These are phyloP conservation scores for Neodiprion fabricii DNA, from an alignment of 1,140 invertebrate genomes.

Conservation along the genomic window DNA sequence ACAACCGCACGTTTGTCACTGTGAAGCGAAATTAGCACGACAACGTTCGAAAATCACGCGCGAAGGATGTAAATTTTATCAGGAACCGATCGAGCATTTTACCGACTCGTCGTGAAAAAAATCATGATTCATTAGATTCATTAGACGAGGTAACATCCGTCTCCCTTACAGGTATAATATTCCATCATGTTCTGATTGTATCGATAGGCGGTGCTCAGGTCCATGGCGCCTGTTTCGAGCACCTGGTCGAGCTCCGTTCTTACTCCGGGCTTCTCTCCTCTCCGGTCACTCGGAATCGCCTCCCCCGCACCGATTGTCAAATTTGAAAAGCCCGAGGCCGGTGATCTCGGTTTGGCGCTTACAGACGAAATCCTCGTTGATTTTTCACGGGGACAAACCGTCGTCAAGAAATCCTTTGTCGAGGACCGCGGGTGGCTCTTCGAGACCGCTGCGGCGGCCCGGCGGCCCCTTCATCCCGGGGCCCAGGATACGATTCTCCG, in stretches of 20 bases:
- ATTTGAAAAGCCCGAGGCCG: no score
- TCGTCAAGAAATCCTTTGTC: slow-evolving; percentile 54
- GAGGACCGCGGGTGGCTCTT: slow-evolving; percentile 47
- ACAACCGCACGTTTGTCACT: no score
- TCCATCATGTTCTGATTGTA: slow-evolving; percentile 99
- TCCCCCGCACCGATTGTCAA: no score
- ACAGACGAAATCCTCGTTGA: slow-evolving; percentile 10
- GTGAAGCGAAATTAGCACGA: no score
- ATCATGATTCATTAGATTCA: no score
- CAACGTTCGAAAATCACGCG: no score
- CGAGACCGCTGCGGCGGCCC: slow-evolving; percentile 27
- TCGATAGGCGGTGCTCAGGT: slow-evolving; percentile 90
- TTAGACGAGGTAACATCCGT: neutral
- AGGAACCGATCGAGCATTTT: no score
- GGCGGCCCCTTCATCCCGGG: slow-evolving; percentile 42
- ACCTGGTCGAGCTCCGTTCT: neutral
- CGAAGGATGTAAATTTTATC: no score
- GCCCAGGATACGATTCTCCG: neutral
- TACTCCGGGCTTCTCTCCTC: no score
- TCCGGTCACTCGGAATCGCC: no score
- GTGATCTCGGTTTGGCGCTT: slow-evolving; percentile 5
- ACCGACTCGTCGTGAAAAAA: no score
- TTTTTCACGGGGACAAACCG: slow-evolving; percentile 41
- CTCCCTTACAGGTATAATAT: slow-evolving; percentile 93
- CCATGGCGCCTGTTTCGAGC: slow-evolving; percentile 66